Base-by-base conservation (phyloP, 2,797 vertebrate species). In the Thripadectes ignobilis region DNA sequence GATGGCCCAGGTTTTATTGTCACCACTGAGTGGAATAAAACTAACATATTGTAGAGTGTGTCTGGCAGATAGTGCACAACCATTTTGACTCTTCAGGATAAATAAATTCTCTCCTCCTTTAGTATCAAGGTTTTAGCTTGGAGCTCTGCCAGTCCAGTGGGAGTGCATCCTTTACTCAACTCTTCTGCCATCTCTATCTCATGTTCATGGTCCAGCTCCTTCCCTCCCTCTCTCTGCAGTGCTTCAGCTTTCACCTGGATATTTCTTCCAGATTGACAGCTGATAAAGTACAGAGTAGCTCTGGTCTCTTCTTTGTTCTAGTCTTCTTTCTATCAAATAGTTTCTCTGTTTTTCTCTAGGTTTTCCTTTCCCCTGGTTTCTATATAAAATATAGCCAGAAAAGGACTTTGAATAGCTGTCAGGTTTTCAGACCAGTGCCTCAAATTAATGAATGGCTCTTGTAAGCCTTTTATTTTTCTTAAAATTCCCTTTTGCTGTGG, bases 11-110 rank as follows among this genome's bases (percentile, higher is more conserved):
- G 18, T 73, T 82, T 79, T 51, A 12, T 66, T 49, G 41, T 7
- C 3, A 14, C 49, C 29, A 22, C 5, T 5, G 61, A 58, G 52
- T 1, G 0, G 29, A 77, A 34, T 29, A 38, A 59, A 4, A 7
- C 32, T 55, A 73, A 58, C 34, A 7, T 3, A 7, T 36, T 71
- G n/a, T 26, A 41, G 26, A 66, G 29, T 38, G n/a, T 39, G 30
- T 77, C 57, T 83, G 39, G 26, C 52, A 79, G 46, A 55, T 51
- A 69, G 38, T 29, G 22, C 17, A 23, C 34, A 48, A 55, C 30
- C 17, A 20, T 43, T 91, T 73, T 68, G 66, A 58, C 38, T 63
- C 78, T 61, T 65, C 36, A 10, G 71, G 17, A 29, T 55, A 77
- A 85, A 74, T 74, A 24, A 85, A 66, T 86, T 84, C 22, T 77